Conservation (phyloP, 2,888 invertebrate genomes). For the Tethea ocularis region DNA sequence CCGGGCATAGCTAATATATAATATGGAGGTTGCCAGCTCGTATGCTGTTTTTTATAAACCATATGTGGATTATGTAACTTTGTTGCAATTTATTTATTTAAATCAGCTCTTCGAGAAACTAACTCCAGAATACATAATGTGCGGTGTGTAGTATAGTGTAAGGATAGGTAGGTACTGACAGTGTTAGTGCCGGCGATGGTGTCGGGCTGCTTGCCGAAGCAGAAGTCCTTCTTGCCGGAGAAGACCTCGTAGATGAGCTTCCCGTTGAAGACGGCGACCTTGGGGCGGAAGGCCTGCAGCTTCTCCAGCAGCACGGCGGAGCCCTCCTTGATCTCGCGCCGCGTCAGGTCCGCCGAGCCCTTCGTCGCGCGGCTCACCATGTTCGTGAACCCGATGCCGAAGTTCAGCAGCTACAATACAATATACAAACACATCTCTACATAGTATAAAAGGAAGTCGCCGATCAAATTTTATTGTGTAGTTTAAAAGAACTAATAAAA, state of each 20-base stretch:
- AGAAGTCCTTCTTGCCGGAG: constrained; percentile 98
- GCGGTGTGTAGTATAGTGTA: neutral
- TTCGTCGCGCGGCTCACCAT: constrained; percentile 98
- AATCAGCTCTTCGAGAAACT: no score
- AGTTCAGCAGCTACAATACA: constrained; percentile 87
- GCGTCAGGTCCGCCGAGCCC: constrained; percentile 97
- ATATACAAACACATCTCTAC: constrained; percentile 8
- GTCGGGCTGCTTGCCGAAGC: constrained; percentile 97
- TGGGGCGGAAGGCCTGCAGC: constrained; percentile 95
- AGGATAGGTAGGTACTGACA: constrained; percentile 83
- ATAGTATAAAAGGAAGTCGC: no score
- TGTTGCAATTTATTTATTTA: no score
- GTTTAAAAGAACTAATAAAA: no score
- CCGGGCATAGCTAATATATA: no score
- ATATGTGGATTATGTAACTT: no score
- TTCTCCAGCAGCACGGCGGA: constrained; percentile 95
- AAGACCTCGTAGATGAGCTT: constrained; percentile 99
- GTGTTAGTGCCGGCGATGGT: constrained; percentile 96
- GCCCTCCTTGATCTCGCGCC: constrained; percentile 97
- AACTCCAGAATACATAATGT: no score
- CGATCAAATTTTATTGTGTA: no score
- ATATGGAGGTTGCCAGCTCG: no score
- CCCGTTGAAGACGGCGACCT: constrained; percentile 99
- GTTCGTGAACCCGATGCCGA: constrained; percentile 99
- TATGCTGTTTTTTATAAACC: no score